Base-by-base conservation (phyloP, 2,797 vertebrate species). In the Malurus splendens region DNA sequence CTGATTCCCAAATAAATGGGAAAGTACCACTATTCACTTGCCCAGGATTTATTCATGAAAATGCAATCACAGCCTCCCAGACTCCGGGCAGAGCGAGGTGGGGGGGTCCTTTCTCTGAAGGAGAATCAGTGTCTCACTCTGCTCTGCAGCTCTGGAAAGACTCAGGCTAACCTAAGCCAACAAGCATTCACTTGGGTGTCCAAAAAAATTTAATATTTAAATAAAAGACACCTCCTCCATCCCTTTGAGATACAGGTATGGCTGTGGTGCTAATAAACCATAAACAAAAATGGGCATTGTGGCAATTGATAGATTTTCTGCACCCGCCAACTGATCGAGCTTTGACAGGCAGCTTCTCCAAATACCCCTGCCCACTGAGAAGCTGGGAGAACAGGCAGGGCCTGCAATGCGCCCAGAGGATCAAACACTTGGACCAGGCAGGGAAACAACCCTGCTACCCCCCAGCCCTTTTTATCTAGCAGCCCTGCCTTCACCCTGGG, bases 1-100 rank as follows among this genome's bases (percentile, higher is more conserved):
- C 87, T 82, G 92, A 77, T 90, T 90, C 86, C 80, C 80, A 88
- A 92, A 87, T 92, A 94, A 93, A 94, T 52, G 50, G 77, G 87
- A 89, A 95, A 90, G 85, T 81, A 90, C 82, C 50, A 79, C 50
- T 89, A 38, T 84, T 89, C 71, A 64, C 67, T 89, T 1, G 15
- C 74, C 60, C 68, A 79, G 92, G 93, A 82, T 93, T 94, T 95
- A 87, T 90, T 94, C 36, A 82, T 18, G 44, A 79, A 89, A 92
- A 90, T 1, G 50, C 82, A 93, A 61, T 86, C 77, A 18, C 57
- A 73, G 55, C 65, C 80, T 93, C 42, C 36, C 79, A 91, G 93
- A 50, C 45, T 59, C 57, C 54, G 89, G 76, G 76, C 73, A 94
- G 55, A 65, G 20, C 0, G 5, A 70, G 54, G 59, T 59, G 44